These are phyloP conservation scores for Tyto alba DNA, from an alignment of 2,113 vertebrate species.

Conservation along the genomic window DNA sequence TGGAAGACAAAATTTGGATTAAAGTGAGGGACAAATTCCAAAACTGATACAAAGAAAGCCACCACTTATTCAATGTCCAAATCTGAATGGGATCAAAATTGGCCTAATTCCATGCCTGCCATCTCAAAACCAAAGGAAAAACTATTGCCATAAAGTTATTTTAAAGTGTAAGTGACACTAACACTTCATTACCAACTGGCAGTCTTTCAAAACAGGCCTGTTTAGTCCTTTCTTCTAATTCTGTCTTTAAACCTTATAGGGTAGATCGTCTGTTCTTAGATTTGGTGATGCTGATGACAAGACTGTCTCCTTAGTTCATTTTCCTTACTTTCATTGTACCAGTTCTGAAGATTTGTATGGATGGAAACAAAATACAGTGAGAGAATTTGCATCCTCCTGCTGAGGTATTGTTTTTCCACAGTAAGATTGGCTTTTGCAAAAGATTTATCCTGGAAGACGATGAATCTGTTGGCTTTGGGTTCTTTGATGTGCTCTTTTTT, in stretches of 20 bases:
- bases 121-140: not conserved
- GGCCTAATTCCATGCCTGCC: not conserved
- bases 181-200: not conserved
- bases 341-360: not conserved
- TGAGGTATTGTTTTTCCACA: constrained; percentile 1
- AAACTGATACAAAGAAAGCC: not conserved
- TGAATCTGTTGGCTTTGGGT: not conserved
- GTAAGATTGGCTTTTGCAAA: not conserved
- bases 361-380: not conserved
- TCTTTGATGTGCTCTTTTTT: not conserved
- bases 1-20: not conserved
- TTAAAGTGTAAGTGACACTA: not conserved
- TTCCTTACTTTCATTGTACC: not conserved
- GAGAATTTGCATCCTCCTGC: not conserved
- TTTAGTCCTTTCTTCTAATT: not conserved
- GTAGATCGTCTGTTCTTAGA: not conserved
- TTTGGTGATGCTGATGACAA: not conserved
- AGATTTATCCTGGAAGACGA: not conserved
- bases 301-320: not conserved
- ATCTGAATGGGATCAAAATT: not conserved
- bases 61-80: not conserved
- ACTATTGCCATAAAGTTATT: not conserved
- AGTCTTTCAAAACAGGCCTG: not conserved
- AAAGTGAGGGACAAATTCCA: not conserved
- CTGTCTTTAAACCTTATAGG: not conserved